phyloP scores from a whole-genome alignment of 2,888 invertebrate species.

The Rotaria macrura region DNA sequence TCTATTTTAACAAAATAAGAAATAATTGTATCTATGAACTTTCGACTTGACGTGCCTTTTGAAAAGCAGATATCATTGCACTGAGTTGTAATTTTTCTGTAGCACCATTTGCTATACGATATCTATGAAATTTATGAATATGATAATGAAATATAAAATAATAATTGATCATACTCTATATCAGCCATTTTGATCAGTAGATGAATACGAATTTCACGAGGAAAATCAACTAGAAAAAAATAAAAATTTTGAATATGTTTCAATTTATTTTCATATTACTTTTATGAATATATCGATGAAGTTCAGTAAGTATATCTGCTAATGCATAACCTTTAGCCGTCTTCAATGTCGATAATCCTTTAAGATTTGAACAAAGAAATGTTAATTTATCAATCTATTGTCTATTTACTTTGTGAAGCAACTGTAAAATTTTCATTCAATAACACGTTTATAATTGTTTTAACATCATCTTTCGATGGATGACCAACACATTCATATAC shows the following conservation, averaged over 20 bases:
- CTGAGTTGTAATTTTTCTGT: conserved; percentile 80
- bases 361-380: background rate
- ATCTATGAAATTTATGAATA: conserved; percentile 43
- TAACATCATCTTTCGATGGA: conserved; percentile 77
- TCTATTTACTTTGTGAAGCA: background rate
- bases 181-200: conserved; percentile 76
- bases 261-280: conserved; percentile 57
- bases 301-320: conserved; percentile 79
- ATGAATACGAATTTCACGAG: conserved; percentile 64
- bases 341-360: conserved; percentile 63
- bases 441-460: conserved; percentile 73
- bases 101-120: conserved; percentile 70
- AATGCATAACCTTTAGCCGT: conserved; percentile 78
- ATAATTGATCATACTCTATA: conserved; percentile 58
- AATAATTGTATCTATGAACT: background rate
- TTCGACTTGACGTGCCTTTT: conserved; percentile 56
- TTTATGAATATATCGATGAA: conserved; percentile 74
- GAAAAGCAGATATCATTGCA: conserved; percentile 76
- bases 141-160: no score
- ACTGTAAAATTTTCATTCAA: conserved; percentile 59
- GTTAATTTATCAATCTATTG: background rate
- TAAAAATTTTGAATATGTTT: background rate
- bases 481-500: conserved; percentile 94
- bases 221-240: conserved; percentile 68
- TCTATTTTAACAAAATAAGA: background rate